These are phyloP conservation scores for Aramus guarauna DNA, from an alignment of 2,113 vertebrate genomes.

Conservation along the genomic window DNA sequence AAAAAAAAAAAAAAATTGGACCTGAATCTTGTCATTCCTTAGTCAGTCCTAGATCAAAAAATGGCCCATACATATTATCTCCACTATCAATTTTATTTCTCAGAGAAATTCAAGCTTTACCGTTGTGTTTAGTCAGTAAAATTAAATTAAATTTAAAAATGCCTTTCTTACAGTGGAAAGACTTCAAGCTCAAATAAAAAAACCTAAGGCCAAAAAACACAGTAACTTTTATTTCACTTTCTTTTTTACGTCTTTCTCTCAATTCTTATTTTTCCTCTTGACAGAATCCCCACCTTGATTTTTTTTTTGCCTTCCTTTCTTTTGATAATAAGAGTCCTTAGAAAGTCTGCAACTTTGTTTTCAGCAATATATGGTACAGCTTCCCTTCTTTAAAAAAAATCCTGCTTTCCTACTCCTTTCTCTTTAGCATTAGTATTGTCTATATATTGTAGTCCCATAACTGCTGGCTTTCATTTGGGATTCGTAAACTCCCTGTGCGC, in stretches of 20 bases:
- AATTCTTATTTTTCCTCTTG: background rate
- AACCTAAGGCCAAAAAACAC: background rate
- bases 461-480: conserved; percentile 17
- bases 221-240: background rate
- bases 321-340: background rate
- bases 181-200: background rate
- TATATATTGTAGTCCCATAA: background rate
- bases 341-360: background rate
- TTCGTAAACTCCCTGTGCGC: background rate
- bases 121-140: background rate
- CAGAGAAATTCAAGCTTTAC: background rate
- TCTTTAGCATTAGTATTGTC: background rate
- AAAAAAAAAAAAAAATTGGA: background rate
- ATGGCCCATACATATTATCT: background rate
- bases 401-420: background rate
- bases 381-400: background rate
- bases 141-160: background rate
- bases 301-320: background rate
- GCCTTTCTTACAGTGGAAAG: background rate
- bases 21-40: background rate
- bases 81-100: background rate
- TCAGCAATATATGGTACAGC: background rate
- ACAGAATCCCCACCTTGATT: background rate
- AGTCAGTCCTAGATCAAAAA: background rate
- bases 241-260: background rate